Conservation (phyloP, 1,140 invertebrate genomes). For the Andrena cerasifolii region DNA sequence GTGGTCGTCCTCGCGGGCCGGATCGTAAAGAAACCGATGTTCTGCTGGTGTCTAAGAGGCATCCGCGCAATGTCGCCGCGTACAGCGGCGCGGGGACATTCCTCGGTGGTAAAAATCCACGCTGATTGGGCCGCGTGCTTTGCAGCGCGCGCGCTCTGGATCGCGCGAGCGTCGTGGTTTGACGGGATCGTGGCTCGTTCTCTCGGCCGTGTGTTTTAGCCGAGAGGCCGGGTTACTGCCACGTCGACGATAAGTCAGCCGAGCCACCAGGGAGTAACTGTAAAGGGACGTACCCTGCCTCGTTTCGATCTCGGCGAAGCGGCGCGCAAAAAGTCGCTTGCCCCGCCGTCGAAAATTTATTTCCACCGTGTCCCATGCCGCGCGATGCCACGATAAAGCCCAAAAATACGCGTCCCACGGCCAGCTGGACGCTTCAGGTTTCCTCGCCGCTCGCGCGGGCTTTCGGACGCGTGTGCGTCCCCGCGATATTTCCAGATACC, state of each 20-base stretch:
- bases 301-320: neutral
- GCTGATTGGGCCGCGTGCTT: constrained; percentile 30
- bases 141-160: constrained; percentile 32
- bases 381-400: neutral
- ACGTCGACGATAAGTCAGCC: constrained; percentile 28
- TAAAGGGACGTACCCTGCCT: constrained; percentile 12
- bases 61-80: constrained; percentile 57
- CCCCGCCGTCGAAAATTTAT: neutral
- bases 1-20: constrained; percentile 35
- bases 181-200: constrained; percentile 24
- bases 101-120: constrained; percentile 52
- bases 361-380: neutral
- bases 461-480: neutral
- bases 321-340: neutral
- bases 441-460: neutral
- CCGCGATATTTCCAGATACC: neutral
- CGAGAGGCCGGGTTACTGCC: constrained; percentile 4
- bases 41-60: constrained; percentile 33
- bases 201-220: constrained; percentile 33
- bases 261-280: constrained; percentile 4
- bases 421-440: neutral
- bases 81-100: constrained; percentile 38
- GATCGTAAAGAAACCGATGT: constrained; percentile 47
- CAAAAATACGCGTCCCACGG: neutral
- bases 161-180: constrained; percentile 14